These are phyloP conservation scores for Pteronotus mesoamericanus DNA, from an alignment of 2,797 vertebrate genomes.

Conservation along the genomic window DNA sequence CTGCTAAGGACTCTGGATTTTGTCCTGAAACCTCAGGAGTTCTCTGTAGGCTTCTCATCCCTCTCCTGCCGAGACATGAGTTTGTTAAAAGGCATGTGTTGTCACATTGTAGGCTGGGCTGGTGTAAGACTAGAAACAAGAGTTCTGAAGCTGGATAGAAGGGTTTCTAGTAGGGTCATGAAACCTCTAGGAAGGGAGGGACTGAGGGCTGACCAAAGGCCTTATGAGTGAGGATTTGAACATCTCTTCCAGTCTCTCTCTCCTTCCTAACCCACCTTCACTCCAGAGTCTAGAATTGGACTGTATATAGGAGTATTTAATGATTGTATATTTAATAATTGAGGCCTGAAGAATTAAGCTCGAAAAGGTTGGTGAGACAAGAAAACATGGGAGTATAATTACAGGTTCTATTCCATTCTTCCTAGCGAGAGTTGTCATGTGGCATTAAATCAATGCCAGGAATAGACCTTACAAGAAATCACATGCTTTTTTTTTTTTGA, in stretches of 20 bases:
- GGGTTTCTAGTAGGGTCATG: background rate
- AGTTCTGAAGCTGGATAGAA: background rate
- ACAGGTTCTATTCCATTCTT: background rate
- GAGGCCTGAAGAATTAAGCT: conserved; percentile 4
- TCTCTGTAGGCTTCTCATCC: background rate
- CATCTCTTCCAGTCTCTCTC: background rate
- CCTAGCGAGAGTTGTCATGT: background rate
- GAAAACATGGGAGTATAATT: background rate
- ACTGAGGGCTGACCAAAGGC: background rate
- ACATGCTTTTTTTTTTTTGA: background rate
- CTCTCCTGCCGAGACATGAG: background rate
- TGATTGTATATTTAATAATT: too few relatives aligned
- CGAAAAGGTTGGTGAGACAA: background rate
- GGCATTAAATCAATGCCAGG: background rate
- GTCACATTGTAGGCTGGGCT: background rate
- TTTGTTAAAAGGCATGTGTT: background rate
- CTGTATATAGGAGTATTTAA: background rate
- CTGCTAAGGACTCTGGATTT: background rate
- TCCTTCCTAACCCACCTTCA: background rate
- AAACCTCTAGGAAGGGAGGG: background rate
- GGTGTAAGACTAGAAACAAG: background rate
- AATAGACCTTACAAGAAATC: background rate
- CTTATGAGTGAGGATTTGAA: background rate
- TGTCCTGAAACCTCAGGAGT: background rate
- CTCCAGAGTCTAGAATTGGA: background rate